Evolutionary conservation across 2,888 invertebrate genomes (phyloP).

Genomic region (Bimastos eiseni): DNA sequence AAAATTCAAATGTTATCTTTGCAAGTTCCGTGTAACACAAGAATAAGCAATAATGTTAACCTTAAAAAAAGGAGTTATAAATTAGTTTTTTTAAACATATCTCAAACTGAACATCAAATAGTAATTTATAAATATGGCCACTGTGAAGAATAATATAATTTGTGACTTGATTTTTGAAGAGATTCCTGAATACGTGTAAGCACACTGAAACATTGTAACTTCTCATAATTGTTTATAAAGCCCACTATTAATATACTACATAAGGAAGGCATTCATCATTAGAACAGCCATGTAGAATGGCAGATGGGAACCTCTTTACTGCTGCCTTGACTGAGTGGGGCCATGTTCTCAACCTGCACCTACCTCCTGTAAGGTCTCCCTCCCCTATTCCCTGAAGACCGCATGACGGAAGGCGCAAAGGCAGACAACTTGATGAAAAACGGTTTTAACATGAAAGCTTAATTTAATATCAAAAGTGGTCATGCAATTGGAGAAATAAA

Average conservation of each 20-base stretch:
- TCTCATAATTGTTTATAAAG: not conserved
- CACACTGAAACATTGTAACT: not conserved
- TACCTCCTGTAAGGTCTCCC: no score
- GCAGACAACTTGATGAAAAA: no score
- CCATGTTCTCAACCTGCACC: no score
- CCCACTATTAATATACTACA: not conserved
- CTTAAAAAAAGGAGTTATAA: not conserved
- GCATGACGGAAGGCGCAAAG: no score
- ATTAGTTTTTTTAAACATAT: not conserved
- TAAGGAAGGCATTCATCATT: no score
- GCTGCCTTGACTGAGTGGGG: no score
- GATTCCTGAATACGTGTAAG: not conserved
- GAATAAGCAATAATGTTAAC: not conserved
- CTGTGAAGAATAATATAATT: constrained; percentile 1
- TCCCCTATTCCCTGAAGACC: no score
- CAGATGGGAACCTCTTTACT: no score
- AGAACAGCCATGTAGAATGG: no score
- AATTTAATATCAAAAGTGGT: no score
- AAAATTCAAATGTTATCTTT: constrained; percentile 21
- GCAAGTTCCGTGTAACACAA: not conserved
- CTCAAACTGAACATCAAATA: not conserved
- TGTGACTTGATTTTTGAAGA: not conserved
- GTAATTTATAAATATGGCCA: not conserved
- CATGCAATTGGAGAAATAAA: no score
- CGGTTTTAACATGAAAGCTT: no score